phyloP scores from a whole-genome alignment of 2,888 invertebrate species.

The Cheilosia impressa region DNA sequence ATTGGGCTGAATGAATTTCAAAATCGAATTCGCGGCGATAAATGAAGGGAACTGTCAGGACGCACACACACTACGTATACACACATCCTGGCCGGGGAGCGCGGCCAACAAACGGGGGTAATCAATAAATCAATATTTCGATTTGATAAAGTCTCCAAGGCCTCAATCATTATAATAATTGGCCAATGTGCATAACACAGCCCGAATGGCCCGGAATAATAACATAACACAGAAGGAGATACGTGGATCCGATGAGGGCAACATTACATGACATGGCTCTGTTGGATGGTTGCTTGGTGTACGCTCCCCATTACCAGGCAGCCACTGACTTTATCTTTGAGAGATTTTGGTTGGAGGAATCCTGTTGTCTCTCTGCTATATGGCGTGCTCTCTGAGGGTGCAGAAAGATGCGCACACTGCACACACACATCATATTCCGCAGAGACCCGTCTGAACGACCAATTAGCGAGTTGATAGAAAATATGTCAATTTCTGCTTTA shows the following conservation, averaged over 20 bases:
- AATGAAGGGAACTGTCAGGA: constrained; percentile 42
- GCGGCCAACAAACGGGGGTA: constrained; percentile 21
- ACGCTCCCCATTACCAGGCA: constrained; percentile 3
- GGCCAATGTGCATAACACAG: constrained; percentile 71
- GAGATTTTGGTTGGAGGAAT: constrained; percentile 32
- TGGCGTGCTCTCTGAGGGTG: background rate
- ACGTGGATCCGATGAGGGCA: constrained; percentile 45
- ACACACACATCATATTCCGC: constrained; percentile 62
- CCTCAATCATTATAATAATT: constrained; percentile 77
- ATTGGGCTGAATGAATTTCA: constrained; percentile 65
- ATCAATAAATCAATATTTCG: constrained; percentile 77
- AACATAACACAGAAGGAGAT: constrained; percentile 12
- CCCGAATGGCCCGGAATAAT: constrained; percentile 47
- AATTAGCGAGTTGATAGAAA: constrained; percentile 78
- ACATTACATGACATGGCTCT: constrained; percentile 64
- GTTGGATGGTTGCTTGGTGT: constrained; percentile 9
- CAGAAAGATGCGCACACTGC: constrained; percentile 47
- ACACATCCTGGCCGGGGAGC: constrained; percentile 19
- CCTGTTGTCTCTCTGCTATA: constrained; percentile 14
- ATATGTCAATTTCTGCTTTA: constrained; percentile 77
- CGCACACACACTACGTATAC: background rate
- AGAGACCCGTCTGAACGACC: constrained; percentile 72
- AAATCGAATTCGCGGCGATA: constrained; percentile 63
- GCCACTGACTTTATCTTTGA: constrained; percentile 32
- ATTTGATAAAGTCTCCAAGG: constrained; percentile 76